phyloP scores from a whole-genome alignment of 2,888 invertebrate genomes.

The Nomada ferruginata region DNA sequence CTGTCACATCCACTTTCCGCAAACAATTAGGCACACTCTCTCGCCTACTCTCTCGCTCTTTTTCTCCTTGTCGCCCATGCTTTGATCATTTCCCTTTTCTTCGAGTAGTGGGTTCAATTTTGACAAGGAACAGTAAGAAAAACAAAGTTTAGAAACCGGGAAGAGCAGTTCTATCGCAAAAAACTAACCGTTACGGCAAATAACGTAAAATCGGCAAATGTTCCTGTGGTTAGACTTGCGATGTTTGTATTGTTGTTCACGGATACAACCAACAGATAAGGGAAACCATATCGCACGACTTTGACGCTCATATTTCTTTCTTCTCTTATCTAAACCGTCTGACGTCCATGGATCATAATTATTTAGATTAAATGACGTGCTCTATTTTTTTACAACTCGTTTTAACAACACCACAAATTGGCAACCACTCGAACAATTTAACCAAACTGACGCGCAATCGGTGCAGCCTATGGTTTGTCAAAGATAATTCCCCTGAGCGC shows the following conservation, averaged over 20 bases:
- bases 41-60: too few species aligned
- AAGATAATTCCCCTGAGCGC: neutral
- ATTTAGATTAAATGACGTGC: neutral
- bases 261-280: neutral
- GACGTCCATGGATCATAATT: neutral
- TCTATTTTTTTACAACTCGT: too few species aligned
- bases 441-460: neutral
- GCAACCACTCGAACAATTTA: neutral
- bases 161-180: too few species aligned
- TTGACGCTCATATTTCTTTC: neutral
- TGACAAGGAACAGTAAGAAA: neutral
- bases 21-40: neutral
- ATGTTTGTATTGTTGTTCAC: neutral
- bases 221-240: neutral
- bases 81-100: neutral
- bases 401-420: neutral
- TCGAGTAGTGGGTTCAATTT: too few species aligned
- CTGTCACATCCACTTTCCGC: conserved; percentile 34
- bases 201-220: neutral
- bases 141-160: neutral
- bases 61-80: neutral
- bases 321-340: neutral
- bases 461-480: neutral
- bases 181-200: neutral
- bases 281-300: neutral